Percentiles rank a stretch among this genome's conserved stretches.
Conservation (phyloP, 2,888 invertebrate species). For the Ochropacha duplaris region DNA sequence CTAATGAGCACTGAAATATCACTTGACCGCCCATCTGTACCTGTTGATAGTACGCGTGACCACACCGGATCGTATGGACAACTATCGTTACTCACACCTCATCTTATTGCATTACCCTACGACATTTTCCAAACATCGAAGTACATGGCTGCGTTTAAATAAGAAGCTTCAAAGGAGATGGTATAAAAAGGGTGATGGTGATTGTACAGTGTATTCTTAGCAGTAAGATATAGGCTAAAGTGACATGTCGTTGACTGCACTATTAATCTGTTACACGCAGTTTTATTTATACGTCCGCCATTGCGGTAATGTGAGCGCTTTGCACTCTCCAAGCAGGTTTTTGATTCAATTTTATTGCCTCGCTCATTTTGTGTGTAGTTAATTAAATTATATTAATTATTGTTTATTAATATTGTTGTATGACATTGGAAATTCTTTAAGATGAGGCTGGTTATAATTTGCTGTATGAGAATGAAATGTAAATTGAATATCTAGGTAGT, state of each 20-base stretch:
- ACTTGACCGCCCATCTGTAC: background rate
- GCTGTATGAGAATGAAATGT: too few species aligned
- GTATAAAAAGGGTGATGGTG: conserved; percentile 11
- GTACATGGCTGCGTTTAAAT: conserved; percentile 9
- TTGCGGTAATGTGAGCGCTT: conserved; percentile 20
- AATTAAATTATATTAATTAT: background rate
- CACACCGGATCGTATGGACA: conserved; percentile 22
- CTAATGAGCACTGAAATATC: conserved; percentile 4
- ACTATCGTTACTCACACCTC: conserved; percentile 25
- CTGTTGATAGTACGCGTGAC: conserved; percentile 18
- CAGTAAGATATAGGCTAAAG: conserved; percentile 14
- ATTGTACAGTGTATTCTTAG: background rate
- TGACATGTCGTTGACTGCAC: conserved; percentile 29
- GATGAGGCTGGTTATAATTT: too few species aligned
- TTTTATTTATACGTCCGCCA: conserved; percentile 30
- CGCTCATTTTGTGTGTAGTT: background rate
- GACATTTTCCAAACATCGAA: background rate
- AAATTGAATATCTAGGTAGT: too few species aligned
- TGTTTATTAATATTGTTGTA: background rate
- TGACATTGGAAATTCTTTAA: too few species aligned
- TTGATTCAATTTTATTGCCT: conserved; percentile 20
- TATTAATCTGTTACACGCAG: conserved; percentile 36
- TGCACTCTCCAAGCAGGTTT: conserved; percentile 23
- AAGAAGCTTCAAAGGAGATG: background rate
- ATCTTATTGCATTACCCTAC: conserved; percentile 7